Percentiles rank a stretch among this genome's conserved stretches.
Evolutionary conservation across 2,888 invertebrate genomes (phyloP).

Genomic region (Microctonus aethiopoides): DNA sequence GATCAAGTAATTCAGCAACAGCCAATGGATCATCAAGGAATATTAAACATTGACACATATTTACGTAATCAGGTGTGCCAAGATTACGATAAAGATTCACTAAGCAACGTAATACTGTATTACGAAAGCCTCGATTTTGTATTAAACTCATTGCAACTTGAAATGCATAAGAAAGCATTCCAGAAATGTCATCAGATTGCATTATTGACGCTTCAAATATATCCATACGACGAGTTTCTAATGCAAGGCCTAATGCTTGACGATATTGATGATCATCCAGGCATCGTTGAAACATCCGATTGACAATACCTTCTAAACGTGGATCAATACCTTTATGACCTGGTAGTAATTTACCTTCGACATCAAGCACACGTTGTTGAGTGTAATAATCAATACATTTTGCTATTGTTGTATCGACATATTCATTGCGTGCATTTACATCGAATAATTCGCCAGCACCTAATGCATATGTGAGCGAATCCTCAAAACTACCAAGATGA

Average conservation of each 20-base stretch:
- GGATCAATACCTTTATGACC: conserved; percentile 80
- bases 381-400: conserved; percentile 98
- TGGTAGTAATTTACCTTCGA: conserved; percentile 73
- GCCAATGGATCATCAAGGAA: conserved; percentile 94
- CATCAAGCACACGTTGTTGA: conserved; percentile 82
- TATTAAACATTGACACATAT: conserved; percentile 97
- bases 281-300: conserved; percentile 97
- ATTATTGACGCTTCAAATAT: conserved; percentile 93
- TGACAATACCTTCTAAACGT: conserved; percentile 91
- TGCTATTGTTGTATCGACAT: conserved; percentile 97
- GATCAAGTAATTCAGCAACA: conserved; percentile 93
- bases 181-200: conserved; percentile 89
- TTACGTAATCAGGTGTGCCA: conserved; percentile 95
- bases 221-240: conserved; percentile 97
- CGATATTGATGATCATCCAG: conserved; percentile 94
- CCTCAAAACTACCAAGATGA: conserved; percentile 96
- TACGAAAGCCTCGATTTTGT: conserved; percentile 93
- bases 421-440: conserved; percentile 93
- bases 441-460: conserved; percentile 96
- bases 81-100: conserved; percentile 91
- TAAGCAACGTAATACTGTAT: conserved; percentile 87
- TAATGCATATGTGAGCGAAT: conserved; percentile 96
- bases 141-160: conserved; percentile 97
- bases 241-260: conserved; percentile 94
- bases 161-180: conserved; percentile 94